Conservation (phyloP, 2,113 vertebrate species). For the Antigone vipio region DNA sequence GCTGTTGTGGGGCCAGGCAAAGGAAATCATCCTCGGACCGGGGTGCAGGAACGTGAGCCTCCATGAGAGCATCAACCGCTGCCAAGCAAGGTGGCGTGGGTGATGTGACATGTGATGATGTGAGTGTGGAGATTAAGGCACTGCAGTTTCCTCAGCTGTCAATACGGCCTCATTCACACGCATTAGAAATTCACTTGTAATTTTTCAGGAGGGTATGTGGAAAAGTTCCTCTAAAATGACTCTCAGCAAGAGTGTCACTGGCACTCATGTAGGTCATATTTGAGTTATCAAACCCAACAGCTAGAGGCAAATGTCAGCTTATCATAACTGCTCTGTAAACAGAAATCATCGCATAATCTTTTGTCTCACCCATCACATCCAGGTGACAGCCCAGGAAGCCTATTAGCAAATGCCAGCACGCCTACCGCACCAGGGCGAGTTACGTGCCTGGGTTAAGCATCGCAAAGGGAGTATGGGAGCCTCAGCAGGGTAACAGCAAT, state of each 20-base stretch:
- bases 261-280: neutral
- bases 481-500: conserved; percentile 45
- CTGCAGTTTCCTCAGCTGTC: neutral
- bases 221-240: neutral
- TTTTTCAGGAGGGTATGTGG: neutral
- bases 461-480: neutral
- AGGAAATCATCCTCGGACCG: neutral
- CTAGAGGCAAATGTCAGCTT: conserved; percentile 46
- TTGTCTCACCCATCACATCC: conserved; percentile 31
- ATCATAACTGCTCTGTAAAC: conserved; percentile 46
- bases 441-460: conserved; percentile 12
- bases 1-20: neutral
- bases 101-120: neutral
- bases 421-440: neutral
- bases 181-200: neutral
- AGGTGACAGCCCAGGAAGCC: conserved; percentile 42
- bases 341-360: conserved; percentile 32
- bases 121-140: neutral
- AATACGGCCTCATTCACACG: neutral
- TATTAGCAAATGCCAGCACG: conserved; percentile 49
- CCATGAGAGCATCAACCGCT: accelerated
- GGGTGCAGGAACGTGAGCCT: neutral
- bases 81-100: accelerated
- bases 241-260: neutral
- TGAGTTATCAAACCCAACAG: conserved; percentile 34